phyloP scores from a whole-genome alignment of 2,113 vertebrate species.

The Xenopus laevis region DNA sequence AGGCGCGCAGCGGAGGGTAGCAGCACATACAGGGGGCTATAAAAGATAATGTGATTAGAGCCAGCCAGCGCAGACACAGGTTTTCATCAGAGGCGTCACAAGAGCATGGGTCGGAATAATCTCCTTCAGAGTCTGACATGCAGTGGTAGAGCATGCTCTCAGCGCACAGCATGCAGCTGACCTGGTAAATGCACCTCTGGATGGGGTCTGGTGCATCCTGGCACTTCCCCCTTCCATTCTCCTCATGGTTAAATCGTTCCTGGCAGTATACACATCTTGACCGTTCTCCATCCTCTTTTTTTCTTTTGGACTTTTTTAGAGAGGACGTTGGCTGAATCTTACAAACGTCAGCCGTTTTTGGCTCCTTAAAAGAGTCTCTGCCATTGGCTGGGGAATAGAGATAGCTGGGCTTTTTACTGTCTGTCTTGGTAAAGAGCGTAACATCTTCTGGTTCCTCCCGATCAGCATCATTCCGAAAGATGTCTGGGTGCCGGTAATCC shows the following conservation, averaged over 20 bases:
- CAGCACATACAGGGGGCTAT: slow-evolving; percentile 98
- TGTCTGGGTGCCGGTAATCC: slow-evolving; percentile 95
- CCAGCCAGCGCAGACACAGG: slow-evolving; percentile 97
- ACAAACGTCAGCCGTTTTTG: slow-evolving; percentile 74
- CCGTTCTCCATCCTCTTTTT: slow-evolving; percentile 94
- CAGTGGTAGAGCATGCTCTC: slow-evolving; percentile 99
- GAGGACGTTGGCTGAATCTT: slow-evolving; percentile 86
- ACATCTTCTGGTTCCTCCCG: slow-evolving; percentile 82
- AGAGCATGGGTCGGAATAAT: slow-evolving; percentile 98
- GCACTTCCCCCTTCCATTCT: slow-evolving; percentile 93
- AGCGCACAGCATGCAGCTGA: slow-evolving; percentile 98
- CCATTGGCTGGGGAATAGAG: slow-evolving; percentile 80
- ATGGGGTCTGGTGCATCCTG: slow-evolving; percentile 96
- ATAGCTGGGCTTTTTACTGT: slow-evolving; percentile 90
- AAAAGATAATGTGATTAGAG: slow-evolving; percentile 91
- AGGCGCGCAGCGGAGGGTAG: slow-evolving; percentile 91
- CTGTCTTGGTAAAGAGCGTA: slow-evolving; percentile 82
- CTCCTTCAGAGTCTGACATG: slow-evolving; percentile 98
- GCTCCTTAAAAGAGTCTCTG: slow-evolving; percentile 80
- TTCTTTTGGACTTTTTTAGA: slow-evolving; percentile 85
- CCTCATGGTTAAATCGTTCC: slow-evolving; percentile 97
- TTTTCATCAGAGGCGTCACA: slow-evolving; percentile 96
- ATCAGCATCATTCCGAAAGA: slow-evolving; percentile 88
- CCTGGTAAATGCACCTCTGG: slow-evolving; percentile 95
- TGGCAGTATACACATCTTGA: slow-evolving; percentile 96